Percentiles rank a stretch among this genome's conserved stretches.
These are phyloP conservation scores for Scaptodrosophila latifasciaeformis DNA, from an alignment of 2,888 invertebrate genomes.

Conservation along the genomic window DNA sequence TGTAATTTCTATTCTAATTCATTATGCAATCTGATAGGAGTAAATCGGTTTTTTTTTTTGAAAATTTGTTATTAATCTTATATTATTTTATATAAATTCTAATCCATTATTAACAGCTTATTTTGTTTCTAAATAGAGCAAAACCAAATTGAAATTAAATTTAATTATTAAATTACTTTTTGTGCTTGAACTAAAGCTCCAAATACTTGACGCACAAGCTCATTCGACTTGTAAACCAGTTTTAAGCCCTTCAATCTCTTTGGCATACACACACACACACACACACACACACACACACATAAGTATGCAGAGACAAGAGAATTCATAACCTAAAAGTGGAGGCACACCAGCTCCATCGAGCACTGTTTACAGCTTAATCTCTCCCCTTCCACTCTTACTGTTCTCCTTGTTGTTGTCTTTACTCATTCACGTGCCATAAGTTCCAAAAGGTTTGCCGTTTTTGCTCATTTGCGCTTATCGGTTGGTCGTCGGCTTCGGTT, in stretches of 20 bases:
- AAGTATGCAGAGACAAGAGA: background rate
- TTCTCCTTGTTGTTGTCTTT: conserved; percentile 11
- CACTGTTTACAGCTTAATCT: conserved; percentile 64
- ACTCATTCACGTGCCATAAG: conserved; percentile 55
- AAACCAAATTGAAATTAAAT: too few species aligned
- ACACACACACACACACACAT: conserved; percentile 4
- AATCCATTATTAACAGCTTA: too few species aligned
- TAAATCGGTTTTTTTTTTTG: too few species aligned
- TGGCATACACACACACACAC: too few species aligned
- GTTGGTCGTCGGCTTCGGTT: conserved; percentile 9
- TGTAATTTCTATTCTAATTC: too few species aligned
- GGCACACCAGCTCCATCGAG: too few species aligned
- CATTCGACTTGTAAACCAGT: conserved; percentile 24
- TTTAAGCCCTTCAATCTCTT: too few species aligned
- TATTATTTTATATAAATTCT: too few species aligned
- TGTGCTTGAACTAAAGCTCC: background rate
- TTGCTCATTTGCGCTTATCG: conserved; percentile 50
- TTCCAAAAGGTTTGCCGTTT: conserved; percentile 40
- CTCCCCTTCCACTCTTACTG: conserved; percentile 23
- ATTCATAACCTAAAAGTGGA: conserved; percentile 1
- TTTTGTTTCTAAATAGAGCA: too few species aligned
- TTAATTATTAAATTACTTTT: too few species aligned
- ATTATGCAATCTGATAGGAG: conserved; percentile 13
- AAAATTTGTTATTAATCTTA: too few species aligned
- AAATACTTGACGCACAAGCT: background rate